Percentiles rank a stretch among this genome's conserved stretches.
Evolutionary conservation across 2,113 vertebrate species (phyloP).

Genomic region (Megaptera novaeangliae): DNA sequence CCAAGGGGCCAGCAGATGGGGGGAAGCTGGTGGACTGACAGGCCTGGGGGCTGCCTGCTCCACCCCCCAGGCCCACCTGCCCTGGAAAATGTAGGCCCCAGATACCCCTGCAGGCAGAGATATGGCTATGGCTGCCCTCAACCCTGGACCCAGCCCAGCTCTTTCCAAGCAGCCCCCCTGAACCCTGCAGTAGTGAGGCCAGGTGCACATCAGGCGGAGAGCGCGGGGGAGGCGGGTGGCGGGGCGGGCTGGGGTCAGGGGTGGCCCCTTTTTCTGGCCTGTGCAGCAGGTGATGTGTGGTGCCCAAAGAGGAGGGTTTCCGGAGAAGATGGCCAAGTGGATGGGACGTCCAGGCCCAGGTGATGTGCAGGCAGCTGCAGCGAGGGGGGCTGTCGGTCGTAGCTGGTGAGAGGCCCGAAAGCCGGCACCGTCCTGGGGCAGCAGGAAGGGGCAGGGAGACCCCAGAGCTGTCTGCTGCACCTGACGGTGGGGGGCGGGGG

Average conservation of each 20-base stretch:
- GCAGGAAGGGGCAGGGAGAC: not conserved
- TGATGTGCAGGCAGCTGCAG: fast-evolving
- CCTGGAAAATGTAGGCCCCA: not conserved
- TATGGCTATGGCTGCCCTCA: not conserved
- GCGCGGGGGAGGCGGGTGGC: fast-evolving
- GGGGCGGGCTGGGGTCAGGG: not conserved
- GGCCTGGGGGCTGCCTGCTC: not conserved
- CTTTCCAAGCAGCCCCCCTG: not conserved
- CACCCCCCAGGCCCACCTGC: not conserved
- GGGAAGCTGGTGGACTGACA: not conserved
- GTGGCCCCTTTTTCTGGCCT: not conserved
- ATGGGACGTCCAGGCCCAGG: fast-evolving
- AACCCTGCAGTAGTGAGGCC: not conserved
- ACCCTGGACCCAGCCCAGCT: not conserved
- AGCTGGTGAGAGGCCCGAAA: not conserved
- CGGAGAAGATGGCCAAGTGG: not conserved
- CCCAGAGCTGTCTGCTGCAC: not conserved
- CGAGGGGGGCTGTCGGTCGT: not conserved
- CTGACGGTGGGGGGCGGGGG: not conserved
- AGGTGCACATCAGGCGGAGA: fast-evolving
- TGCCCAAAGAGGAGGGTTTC: not conserved
- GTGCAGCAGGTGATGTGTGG: fast-evolving
- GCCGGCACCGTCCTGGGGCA: not conserved
- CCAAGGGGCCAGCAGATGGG: too few species aligned
- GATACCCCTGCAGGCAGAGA: not conserved